Evolutionary conservation across 2,797 vertebrate genomes (phyloP).

Genomic region (Carduelis carduelis): DNA sequence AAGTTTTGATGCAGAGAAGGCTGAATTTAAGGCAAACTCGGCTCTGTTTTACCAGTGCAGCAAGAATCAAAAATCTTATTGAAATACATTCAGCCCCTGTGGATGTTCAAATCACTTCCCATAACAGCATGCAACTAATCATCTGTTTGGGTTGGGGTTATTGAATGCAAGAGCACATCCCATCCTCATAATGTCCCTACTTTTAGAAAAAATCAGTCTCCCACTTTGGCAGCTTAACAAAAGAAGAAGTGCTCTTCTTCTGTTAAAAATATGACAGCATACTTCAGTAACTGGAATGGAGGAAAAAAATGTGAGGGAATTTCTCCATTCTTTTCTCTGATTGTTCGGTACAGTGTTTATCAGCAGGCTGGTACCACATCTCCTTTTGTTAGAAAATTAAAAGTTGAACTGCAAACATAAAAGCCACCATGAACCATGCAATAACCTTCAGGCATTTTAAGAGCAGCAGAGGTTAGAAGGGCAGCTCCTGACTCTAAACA

Average conservation of each 20-base stretch:
- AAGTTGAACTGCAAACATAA: constrained; percentile 67
- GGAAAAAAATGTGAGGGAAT: not conserved
- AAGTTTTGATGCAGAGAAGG: not conserved
- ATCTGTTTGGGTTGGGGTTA: not conserved
- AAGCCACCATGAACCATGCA: constrained; percentile 62
- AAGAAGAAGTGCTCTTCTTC: not conserved
- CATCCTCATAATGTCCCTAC: not conserved
- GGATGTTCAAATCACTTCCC: not conserved
- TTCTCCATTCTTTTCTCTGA: not conserved
- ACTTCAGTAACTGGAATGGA: not conserved
- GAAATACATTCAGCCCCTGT: not conserved
- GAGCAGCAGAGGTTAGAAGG: constrained; percentile 77
- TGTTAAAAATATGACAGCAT: not conserved
- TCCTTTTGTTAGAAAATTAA: constrained; percentile 68
- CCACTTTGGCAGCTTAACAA: not conserved
- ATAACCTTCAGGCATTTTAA: constrained; percentile 75
- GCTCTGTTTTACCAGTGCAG: not conserved
- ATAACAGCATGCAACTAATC: not conserved
- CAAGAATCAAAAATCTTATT: not conserved
- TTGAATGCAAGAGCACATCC: not conserved
- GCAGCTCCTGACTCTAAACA: constrained; percentile 74
- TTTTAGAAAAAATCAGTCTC: not conserved
- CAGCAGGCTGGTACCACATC: not conserved
- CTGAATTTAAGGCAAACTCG: not conserved
- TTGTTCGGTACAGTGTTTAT: not conserved